Base-by-base conservation (phyloP, 2,797 vertebrate species). In the Podarcis siculus region DNA sequence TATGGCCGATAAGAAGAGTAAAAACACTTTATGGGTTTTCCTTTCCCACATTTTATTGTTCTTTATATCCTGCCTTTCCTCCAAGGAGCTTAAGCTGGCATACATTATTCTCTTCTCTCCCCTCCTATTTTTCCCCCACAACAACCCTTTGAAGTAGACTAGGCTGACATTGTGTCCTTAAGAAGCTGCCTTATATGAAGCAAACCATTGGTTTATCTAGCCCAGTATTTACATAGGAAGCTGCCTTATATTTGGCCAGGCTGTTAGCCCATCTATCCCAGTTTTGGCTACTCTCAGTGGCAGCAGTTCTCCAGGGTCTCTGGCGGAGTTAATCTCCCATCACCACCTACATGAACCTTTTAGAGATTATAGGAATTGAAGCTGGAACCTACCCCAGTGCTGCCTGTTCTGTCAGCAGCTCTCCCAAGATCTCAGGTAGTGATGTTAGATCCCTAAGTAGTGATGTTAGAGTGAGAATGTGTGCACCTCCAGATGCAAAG, bases 1-100 rank as follows among this genome's bases (percentile, higher is more conserved):
- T 92, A 89, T 17, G 64, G n/a, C 13, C 88, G 72, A 67, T 42
- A 81, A 32, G 35, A 55, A 72, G 58, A 82, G 2, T 5, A 42
- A 64, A 49, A n/a, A 75, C 42, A 89, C 3, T 23, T 76, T 66
- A 12, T 37, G 27, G 64, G 79, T 75, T 67, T 64, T 13, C 79
- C 19, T 32, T 86, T 8, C 13, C 49, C 9, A 1, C 0, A 7
- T 71, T 76, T 76, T 30, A 58, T 39, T 77, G 19, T 64, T 85
- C 39, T 85, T 77, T 72, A 42, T 55, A 64, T 35, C 25, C 25
- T 35, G 1, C 49, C 35, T 75, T 64, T 64, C 15, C 35, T 76
- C 55, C 35, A 30, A 21, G 25, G 5, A 39, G 32, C 15, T 61
- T 35, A 83, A 82, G 25, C 6, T 25, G 32, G 2, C 21, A 19